A percentile compares a stretch with the other conserved stretches of the same genome.
These are phyloP conservation scores for Tuberolachnus salignus DNA, from an alignment of 2,888 invertebrate genomes.

Conservation along the genomic window DNA sequence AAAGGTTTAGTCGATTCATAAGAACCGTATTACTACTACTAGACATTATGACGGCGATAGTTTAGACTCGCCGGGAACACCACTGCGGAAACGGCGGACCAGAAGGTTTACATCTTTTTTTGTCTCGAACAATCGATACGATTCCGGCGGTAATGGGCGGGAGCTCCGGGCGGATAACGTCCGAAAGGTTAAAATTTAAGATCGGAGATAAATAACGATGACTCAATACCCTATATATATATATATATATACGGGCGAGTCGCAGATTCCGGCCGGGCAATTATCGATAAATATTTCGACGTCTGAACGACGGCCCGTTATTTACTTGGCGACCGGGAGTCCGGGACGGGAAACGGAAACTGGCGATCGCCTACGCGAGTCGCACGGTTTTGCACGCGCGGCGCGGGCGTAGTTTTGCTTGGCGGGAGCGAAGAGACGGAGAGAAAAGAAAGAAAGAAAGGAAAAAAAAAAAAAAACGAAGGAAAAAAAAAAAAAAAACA, in stretches of 20 bases:
- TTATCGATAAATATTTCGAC: conserved; percentile 15
- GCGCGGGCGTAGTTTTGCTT: neutral
- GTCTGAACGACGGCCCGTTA: neutral
- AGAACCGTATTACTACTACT: conserved; percentile 1
- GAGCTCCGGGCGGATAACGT: neutral
- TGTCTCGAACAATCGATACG: neutral
- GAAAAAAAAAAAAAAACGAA: too few relatives aligned
- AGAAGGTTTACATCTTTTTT: neutral
- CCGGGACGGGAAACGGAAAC: neutral
- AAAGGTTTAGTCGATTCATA: conserved; percentile 15
- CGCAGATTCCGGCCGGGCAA: neutral
- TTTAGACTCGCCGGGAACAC: neutral
- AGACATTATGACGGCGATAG: neutral
- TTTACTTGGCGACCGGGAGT: neutral
- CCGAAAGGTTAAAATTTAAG: conserved; percentile 17
- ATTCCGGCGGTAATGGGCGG: too few relatives aligned
- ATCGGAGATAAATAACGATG: conserved; percentile 18
- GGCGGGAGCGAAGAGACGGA: neutral
- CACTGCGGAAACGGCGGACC: neutral
- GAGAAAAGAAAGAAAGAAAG: too few relatives aligned
- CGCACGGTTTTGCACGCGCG: neutral
- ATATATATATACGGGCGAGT: neutral
- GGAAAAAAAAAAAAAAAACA: too few relatives aligned
- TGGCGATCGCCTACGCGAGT: neutral
- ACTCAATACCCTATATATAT: too few relatives aligned